These are phyloP conservation scores for Lasioglossum malachurum DNA, from an alignment of 2,888 invertebrate species.

Conservation along the genomic window DNA sequence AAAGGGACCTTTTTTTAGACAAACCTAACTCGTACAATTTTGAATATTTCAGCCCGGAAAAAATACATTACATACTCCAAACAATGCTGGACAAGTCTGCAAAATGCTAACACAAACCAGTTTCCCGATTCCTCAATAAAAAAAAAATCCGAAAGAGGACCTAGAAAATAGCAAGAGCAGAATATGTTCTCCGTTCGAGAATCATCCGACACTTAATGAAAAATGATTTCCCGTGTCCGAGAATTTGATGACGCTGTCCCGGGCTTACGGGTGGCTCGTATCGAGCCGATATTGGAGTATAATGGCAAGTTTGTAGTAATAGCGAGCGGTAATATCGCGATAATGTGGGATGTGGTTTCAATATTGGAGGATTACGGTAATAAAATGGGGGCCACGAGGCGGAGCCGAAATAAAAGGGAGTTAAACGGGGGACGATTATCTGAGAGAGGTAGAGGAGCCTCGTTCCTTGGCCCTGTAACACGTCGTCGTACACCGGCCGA, in stretches of 20 bases:
- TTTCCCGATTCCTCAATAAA: background rate
- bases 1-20: background rate
- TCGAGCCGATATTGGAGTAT: background rate
- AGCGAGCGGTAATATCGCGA: constrained; percentile 1
- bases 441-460: constrained; percentile 7
- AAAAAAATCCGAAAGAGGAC: background rate
- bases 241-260: background rate
- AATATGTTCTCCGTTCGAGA: too few species aligned
- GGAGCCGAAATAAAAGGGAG: constrained; percentile 25
- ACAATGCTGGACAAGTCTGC: background rate
- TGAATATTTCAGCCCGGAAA: background rate
- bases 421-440: constrained; percentile 45
- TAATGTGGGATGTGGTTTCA: constrained; percentile 23
- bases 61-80: background rate
- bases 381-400: constrained; percentile 1
- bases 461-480: constrained; percentile 37
- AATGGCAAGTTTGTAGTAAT: background rate
- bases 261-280: background rate
- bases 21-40: background rate
- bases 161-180: background rate
- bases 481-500: constrained; percentile 53
- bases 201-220: too few species aligned
- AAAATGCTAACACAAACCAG: background rate
- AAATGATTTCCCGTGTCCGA: background rate
- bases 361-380: constrained; percentile 26